These are phyloP conservation scores for Leptobrachium leishanense DNA, from an alignment of 2,113 vertebrate genomes.

Conservation along the genomic window DNA sequence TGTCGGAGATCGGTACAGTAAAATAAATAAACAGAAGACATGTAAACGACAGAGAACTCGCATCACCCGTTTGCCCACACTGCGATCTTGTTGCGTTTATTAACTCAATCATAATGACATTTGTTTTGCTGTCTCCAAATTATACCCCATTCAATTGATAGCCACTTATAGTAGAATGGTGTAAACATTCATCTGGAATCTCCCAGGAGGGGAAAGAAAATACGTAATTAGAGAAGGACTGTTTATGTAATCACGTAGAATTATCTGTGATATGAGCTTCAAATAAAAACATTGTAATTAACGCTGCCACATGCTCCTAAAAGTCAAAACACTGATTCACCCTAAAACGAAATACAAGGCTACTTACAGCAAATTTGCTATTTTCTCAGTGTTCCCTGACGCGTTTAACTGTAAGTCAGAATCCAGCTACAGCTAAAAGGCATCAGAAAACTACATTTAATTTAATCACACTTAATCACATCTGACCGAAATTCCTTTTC, in stretches of 20 bases:
- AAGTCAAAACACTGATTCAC: conserved; percentile 45
- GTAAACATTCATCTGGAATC: neutral
- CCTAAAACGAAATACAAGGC: conserved; percentile 22
- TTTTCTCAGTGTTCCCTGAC: conserved; percentile 6
- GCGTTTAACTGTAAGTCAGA: neutral
- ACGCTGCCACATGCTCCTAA: conserved; percentile 29
- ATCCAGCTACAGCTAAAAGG: neutral
- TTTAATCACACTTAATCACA: conserved; percentile 9
- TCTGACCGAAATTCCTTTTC: conserved; percentile 24
- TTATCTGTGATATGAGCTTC: conserved; percentile 25
- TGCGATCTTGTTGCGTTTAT: neutral
- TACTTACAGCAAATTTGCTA: neutral
- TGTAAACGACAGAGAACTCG: neutral
- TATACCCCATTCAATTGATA: conserved; percentile 4
- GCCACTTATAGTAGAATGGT: neutral
- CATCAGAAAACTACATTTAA: conserved; percentile 1
- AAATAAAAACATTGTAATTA: conserved; percentile 45
- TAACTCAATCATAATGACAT: neutral
- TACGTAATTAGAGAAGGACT: conserved; percentile 32
- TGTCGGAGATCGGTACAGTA: neutral
- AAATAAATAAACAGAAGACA: neutral
- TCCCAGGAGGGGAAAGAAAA: neutral
- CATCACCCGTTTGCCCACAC: neutral
- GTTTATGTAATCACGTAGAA: conserved; percentile 31
- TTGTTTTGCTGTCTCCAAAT: neutral